Conservation (phyloP, 2,113 vertebrate genomes). For the Pipra filicauda region DNA sequence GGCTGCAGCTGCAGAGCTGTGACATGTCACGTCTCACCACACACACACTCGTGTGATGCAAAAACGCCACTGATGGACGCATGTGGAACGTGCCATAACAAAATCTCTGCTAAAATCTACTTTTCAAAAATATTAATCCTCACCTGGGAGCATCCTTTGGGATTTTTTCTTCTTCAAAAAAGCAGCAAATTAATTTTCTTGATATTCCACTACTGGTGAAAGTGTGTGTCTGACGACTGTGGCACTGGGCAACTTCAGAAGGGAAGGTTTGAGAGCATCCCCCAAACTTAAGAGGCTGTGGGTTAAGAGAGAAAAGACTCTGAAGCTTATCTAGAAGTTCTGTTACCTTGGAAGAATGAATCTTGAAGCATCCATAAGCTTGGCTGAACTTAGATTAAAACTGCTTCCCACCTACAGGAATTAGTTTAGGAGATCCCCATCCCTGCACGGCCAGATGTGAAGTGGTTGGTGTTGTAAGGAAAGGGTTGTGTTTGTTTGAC, state of each 20-base stretch:
- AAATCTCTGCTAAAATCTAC: not conserved
- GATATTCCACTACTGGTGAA: not conserved
- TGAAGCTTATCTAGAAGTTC: not conserved
- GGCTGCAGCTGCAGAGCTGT: constrained; percentile 60
- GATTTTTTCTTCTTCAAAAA: constrained; percentile 28
- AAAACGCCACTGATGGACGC: not conserved
- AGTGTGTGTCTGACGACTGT: not conserved
- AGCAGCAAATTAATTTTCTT: constrained; percentile 3
- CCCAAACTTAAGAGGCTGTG: not conserved
- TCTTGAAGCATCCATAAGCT: not conserved
- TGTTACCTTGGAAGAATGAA: not conserved
- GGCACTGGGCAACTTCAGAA: not conserved
- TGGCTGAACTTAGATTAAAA: not conserved
- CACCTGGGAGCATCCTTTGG: constrained; percentile 43
- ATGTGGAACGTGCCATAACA: not conserved
- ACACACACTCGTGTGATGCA: not conserved
- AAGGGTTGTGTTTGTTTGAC: not conserved
- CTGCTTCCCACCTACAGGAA: not conserved
- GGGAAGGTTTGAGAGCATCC: not conserved
- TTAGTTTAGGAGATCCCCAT: not conserved
- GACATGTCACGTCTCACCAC: constrained; percentile 4
- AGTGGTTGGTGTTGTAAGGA: not conserved
- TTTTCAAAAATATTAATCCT: not conserved
- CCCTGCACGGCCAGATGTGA: fast-evolving
- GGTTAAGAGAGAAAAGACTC: not conserved